phyloP scores from a whole-genome alignment of 2,797 vertebrate species.

The Catostomus latipinnis region DNA sequence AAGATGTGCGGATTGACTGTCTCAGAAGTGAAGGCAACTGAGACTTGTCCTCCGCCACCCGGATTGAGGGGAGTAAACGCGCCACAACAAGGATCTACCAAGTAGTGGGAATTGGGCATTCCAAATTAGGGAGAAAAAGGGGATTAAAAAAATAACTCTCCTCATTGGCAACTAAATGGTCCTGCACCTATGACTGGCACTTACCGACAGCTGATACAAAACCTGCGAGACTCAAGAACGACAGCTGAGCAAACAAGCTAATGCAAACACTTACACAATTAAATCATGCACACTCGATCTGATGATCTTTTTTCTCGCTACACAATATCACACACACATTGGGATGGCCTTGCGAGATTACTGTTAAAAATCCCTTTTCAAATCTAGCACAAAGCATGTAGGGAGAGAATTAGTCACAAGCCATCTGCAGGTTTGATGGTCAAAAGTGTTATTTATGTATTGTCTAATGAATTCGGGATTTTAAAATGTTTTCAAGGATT shows the following conservation, averaged over 20 bases:
- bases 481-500: conserved; percentile 21
- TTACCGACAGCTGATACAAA: conserved; percentile 34
- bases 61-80: too few species aligned
- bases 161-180: conserved; percentile 13
- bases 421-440: conserved; percentile 43
- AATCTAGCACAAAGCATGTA: conserved; percentile 45
- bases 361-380: conserved; percentile 29
- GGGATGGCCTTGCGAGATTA: conserved; percentile 29
- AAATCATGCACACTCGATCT: conserved; percentile 19
- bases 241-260: conserved; percentile 26
- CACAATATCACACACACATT: neutral
- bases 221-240: conserved; percentile 25
- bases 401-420: conserved; percentile 40
- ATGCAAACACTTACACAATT: conserved; percentile 21
- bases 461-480: conserved; percentile 9
- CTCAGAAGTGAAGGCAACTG: too few species aligned
- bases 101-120: too few species aligned
- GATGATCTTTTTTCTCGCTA: neutral
- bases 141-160: neutral
- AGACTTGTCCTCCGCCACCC: too few species aligned
- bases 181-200: conserved; percentile 40
- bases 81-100: too few species aligned
- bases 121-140: too few species aligned
- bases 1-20: too few species aligned
- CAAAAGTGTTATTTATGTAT: conserved; percentile 36